Percentiles rank a stretch among this genome's conserved stretches.
Conservation (phyloP, 2,888 invertebrate genomes). For the Chrysina gloriosa region DNA sequence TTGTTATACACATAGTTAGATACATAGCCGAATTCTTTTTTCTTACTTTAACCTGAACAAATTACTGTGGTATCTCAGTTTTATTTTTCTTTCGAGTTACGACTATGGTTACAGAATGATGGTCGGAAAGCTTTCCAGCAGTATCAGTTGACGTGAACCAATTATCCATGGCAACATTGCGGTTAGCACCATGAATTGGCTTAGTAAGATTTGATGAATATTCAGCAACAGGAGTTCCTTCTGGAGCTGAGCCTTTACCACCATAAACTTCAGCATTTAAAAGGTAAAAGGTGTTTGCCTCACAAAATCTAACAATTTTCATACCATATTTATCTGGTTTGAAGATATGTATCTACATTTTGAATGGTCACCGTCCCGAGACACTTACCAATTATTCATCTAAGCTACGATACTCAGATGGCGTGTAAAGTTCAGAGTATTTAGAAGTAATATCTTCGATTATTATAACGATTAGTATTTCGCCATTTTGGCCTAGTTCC, state of each 20-base stretch:
- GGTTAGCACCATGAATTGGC: neutral
- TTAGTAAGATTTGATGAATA: neutral
- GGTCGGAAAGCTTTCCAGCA: neutral
- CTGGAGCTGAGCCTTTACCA: neutral
- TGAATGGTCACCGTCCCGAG: too few relatives aligned
- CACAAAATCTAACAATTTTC: too few relatives aligned
- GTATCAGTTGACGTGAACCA: too few relatives aligned
- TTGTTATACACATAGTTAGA: too few relatives aligned
- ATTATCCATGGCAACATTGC: too few relatives aligned
- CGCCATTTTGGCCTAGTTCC: neutral
- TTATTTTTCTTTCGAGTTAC: constrained; percentile 18
- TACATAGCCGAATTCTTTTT: constrained; percentile 10
- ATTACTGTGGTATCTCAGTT: constrained; percentile 1
- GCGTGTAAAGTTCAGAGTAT: too few relatives aligned
- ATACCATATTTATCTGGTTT: constrained; percentile 1
- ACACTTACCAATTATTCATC: too few relatives aligned
- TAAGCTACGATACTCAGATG: too few relatives aligned
- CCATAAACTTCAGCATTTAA: neutral
- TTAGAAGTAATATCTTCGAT: too few relatives aligned
- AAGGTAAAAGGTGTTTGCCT: too few relatives aligned
- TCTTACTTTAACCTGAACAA: constrained; percentile 6
- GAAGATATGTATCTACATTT: constrained; percentile 6
- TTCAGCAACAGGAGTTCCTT: too few relatives aligned
- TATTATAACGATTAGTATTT: neutral
- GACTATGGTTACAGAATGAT: constrained; percentile 4